Percentiles rank a stretch among this genome's conserved stretches.
Conservation (phyloP, 2,113 vertebrate genomes). For the Strigops habroptila region DNA sequence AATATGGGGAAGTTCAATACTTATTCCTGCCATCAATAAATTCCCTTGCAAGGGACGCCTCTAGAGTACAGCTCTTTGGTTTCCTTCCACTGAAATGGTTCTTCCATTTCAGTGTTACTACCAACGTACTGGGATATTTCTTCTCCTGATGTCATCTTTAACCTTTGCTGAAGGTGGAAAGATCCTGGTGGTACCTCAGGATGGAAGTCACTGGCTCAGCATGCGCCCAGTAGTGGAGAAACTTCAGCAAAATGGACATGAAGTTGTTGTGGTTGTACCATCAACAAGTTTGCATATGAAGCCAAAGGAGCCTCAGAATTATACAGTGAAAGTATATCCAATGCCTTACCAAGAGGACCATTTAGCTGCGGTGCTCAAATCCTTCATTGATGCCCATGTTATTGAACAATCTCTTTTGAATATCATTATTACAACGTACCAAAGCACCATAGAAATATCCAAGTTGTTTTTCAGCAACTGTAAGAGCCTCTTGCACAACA, state of each 20-base stretch:
- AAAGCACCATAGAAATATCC: rapidly evolving
- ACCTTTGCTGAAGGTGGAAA: constrained; percentile 52
- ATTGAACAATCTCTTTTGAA: neutral
- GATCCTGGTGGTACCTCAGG: constrained; percentile 83
- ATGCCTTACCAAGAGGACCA: constrained; percentile 59
- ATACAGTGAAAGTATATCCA: constrained; percentile 60
- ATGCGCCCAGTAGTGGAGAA: constrained; percentile 70
- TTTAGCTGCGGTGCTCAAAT: rapidly evolving
- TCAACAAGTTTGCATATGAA: constrained; percentile 75
- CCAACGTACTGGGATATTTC: neutral
- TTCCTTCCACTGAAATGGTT: neutral
- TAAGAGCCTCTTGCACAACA: constrained; percentile 68
- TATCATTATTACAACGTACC: neutral
- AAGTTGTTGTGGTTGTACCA: constrained; percentile 78
- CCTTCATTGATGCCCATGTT: neutral
- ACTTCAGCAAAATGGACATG: constrained; percentile 79
- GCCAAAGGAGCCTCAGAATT: constrained; percentile 64
- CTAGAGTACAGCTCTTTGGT: rapidly evolving
- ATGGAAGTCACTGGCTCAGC: constrained; percentile 88
- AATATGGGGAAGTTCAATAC: neutral
- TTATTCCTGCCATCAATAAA: neutral
- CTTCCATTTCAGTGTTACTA: neutral
- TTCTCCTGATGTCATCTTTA: neutral
- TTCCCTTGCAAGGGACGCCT: neutral
- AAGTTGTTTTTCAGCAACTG: neutral